A percentile compares a stretch with the other conserved stretches of the same genome.
Conservation (phyloP, 2,797 vertebrate species). For the Siniperca obscura region DNA sequence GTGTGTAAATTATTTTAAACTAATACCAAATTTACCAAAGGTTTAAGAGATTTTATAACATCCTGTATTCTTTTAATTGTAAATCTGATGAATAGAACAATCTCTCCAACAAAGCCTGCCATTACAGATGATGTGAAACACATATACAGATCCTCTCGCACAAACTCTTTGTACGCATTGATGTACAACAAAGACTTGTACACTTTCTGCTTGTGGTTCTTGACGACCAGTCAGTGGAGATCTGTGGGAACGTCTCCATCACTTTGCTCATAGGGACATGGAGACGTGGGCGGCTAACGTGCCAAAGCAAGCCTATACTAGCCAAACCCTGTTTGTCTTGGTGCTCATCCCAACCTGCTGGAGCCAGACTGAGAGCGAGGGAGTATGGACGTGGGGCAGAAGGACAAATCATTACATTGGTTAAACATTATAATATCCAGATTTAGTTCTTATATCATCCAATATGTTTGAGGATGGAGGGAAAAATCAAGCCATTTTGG, state of each 20-base stretch:
- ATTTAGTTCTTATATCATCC: neutral
- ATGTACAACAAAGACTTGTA: neutral
- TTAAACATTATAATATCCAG: conserved; percentile 25
- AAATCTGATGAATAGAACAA: neutral
- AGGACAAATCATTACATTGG: neutral
- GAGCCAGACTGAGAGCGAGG: conserved; percentile 13
- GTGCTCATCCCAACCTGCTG: conserved; percentile 59
- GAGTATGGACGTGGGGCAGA: neutral
- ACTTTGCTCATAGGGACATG: conserved; percentile 58
- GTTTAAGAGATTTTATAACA: neutral
- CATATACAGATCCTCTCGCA: neutral
- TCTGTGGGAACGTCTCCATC: conserved; percentile 70
- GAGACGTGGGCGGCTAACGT: conserved; percentile 60
- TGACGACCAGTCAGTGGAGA: conserved; percentile 31
- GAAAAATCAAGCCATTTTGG: neutral
- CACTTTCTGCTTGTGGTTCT: conserved; percentile 22
- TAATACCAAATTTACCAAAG: neutral
- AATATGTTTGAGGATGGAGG: neutral
- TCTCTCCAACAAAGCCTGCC: neutral
- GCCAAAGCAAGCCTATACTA: conserved; percentile 53
- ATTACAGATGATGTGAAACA: conserved; percentile 5
- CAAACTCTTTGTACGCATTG: neutral
- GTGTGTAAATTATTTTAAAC: neutral
- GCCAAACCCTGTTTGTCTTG: conserved; percentile 73
- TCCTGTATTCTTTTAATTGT: neutral